Evolutionary conservation across 2,888 invertebrate species (phyloP), one percentile per base, ranked within the genome.

Genomic region (Auanema freiburgensis): DNA sequence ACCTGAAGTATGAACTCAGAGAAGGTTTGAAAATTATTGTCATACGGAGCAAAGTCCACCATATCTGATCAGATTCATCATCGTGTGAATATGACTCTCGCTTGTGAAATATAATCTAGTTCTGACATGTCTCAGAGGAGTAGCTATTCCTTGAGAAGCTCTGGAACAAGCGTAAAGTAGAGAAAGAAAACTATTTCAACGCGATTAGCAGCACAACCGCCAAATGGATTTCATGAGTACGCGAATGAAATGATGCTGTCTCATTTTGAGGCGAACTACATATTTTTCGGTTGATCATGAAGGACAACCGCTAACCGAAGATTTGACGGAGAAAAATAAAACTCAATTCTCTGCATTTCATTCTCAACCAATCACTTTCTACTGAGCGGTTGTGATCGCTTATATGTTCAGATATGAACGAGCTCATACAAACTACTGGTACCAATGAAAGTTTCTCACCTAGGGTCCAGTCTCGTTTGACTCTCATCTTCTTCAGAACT

Each of bases 101-200:
- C 95, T 96, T 1, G 98, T 99, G 86, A 98, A 99, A 87, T 99
- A 99, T 49, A 99, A 88, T n/a, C 98, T 89, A 8, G 97, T 98
- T 71, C 97, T 89, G 25, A 98, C 98, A 87, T 98, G 97, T 50
- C 98, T 88, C 52, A 96, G 94, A 25, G 98, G 98, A 81, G 95
- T 94, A 46, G 95, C 93, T 69, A 98, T 97, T 49, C 97, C 97
- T 91, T 84, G 54, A 58, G 79, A 80, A n/a, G 80, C 81, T 25
- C 78, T 79, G 55, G 43, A 43, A 67, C 40, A 55, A n/a, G 16
- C 42, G 16, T 42, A 12, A 18, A 54, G 12, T 24, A 24, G 54
- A 14, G 53, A n/a, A 46, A 46, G 6, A 21, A 18, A 46, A n/a
- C 21, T 21, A 8, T 46, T 5, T 46, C 4, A 46, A 8, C 8